These are phyloP conservation scores for Heteromyza rotundicornis DNA, from an alignment of 2,888 invertebrate species.

Conservation along the genomic window DNA sequence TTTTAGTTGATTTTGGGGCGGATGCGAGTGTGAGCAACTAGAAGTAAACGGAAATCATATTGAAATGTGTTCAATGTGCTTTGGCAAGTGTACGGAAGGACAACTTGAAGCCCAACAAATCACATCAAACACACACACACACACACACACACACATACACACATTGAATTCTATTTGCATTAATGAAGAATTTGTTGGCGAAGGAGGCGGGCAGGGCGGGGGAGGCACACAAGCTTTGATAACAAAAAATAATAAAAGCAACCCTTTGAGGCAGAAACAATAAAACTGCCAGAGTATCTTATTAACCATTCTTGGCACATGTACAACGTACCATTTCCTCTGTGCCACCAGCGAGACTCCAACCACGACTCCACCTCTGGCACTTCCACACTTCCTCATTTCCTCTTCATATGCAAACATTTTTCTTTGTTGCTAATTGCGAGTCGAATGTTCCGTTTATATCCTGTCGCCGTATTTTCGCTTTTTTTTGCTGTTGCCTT, in stretches of 20 bases:
- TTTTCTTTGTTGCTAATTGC: slow-evolving; percentile 54
- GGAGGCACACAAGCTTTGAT: too few species aligned
- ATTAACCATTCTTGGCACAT: slow-evolving; percentile 52
- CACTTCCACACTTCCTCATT: background rate
- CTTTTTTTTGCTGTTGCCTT: background rate
- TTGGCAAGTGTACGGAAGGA: too few species aligned
- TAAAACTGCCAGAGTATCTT: slow-evolving; percentile 51
- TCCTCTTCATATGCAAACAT: slow-evolving; percentile 11
- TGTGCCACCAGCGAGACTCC: slow-evolving; percentile 12
- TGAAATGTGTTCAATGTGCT: background rate
- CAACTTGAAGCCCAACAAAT: too few species aligned
- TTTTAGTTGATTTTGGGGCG: slow-evolving; percentile 3
- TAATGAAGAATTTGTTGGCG: slow-evolving; percentile 38
- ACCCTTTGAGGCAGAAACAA: slow-evolving; percentile 45
- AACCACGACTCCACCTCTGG: background rate
- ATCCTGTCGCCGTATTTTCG: slow-evolving; percentile 24
- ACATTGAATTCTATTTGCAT: slow-evolving; percentile 53
- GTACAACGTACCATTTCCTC: slow-evolving; percentile 16
- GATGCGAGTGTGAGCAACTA: too few species aligned
- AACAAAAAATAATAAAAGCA: slow-evolving; percentile 33
- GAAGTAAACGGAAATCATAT: background rate
- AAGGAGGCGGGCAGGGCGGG: too few species aligned
- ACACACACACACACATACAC: slow-evolving; percentile 26
- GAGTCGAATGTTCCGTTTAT: slow-evolving; percentile 53
- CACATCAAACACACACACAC: slow-evolving; percentile 25